A percentile compares a stretch with the other conserved stretches of the same genome.
These are phyloP conservation scores for Episyrphus balteatus DNA, from an alignment of 1,140 invertebrate genomes.

Conservation along the genomic window DNA sequence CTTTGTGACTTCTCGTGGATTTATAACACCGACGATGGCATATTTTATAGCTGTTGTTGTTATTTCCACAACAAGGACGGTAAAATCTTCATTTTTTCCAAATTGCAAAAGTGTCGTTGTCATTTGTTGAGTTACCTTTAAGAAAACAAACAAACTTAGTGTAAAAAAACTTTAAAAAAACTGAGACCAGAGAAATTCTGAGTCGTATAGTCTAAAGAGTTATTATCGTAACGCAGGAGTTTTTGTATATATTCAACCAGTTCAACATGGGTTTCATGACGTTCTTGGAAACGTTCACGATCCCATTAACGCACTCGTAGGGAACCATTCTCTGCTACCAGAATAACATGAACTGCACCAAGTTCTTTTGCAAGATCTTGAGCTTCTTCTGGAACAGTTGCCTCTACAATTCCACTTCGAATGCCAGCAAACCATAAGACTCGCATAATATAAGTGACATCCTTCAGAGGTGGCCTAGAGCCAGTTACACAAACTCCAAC, in stretches of 20 bases:
- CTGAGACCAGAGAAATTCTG: slow-evolving; percentile 17
- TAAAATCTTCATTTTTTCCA: slow-evolving; percentile 23
- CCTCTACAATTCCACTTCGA: slow-evolving; percentile 36
- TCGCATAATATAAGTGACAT: slow-evolving; percentile 45
- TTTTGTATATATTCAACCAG: slow-evolving; percentile 47
- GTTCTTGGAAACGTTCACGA: slow-evolving; percentile 51
- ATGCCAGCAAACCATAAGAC: slow-evolving; percentile 39
- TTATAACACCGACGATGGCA: slow-evolving; percentile 31
- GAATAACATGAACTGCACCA: slow-evolving; percentile 51
- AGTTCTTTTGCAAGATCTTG: slow-evolving; percentile 52
- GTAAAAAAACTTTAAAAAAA: not conserved
- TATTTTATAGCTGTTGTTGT: slow-evolving; percentile 20
- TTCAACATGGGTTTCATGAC: slow-evolving; percentile 44
- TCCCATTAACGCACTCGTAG: slow-evolving; percentile 49
- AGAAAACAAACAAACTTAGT: not conserved
- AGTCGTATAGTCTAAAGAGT: slow-evolving; percentile 9
- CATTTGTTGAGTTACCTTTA: slow-evolving; percentile 27
- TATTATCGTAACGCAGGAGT: slow-evolving; percentile 23
- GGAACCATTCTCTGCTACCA: slow-evolving; percentile 53
- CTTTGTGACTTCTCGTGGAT: slow-evolving; percentile 21
- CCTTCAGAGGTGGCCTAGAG: slow-evolving; percentile 44
- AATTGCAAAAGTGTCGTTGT: slow-evolving; percentile 24
- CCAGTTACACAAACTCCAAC: slow-evolving; percentile 55
- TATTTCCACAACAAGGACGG: slow-evolving; percentile 26
- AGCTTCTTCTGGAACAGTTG: slow-evolving; percentile 45